Conservation (phyloP, 2,113 vertebrate species). For the Strigops habroptila region DNA sequence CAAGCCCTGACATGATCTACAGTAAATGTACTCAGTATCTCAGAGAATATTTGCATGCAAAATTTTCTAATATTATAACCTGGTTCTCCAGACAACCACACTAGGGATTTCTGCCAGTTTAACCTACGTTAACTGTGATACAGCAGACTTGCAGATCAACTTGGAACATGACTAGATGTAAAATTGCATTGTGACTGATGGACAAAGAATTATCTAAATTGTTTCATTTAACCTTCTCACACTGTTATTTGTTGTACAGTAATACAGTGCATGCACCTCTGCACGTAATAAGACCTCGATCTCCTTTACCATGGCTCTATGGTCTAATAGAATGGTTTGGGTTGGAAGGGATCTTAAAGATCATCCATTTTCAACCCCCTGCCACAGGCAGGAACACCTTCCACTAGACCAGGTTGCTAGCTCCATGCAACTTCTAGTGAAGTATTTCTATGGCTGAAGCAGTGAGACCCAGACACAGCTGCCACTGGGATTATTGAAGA, state of each 20-base stretch:
- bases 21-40: neutral
- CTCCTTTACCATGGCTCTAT: neutral
- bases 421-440: neutral
- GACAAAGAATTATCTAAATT: neutral
- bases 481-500: neutral
- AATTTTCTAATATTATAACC: neutral
- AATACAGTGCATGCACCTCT: fast-evolving
- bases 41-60: neutral
- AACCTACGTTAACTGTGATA: neutral
- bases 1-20: neutral
- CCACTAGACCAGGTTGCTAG: neutral
- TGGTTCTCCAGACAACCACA: neutral
- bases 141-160: neutral
- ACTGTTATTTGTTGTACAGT: neutral
- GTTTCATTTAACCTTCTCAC: neutral
- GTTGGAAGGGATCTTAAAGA: neutral
- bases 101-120: neutral
- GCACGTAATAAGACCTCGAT: neutral
- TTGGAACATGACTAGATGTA: neutral
- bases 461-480: neutral
- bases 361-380: neutral
- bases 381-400: neutral
- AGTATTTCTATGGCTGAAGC: neutral
- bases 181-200: neutral
- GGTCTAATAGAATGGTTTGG: neutral